Evolutionary conservation across 2,888 invertebrate species (phyloP).

Genomic region (Drosophila multiciliata): DNA sequence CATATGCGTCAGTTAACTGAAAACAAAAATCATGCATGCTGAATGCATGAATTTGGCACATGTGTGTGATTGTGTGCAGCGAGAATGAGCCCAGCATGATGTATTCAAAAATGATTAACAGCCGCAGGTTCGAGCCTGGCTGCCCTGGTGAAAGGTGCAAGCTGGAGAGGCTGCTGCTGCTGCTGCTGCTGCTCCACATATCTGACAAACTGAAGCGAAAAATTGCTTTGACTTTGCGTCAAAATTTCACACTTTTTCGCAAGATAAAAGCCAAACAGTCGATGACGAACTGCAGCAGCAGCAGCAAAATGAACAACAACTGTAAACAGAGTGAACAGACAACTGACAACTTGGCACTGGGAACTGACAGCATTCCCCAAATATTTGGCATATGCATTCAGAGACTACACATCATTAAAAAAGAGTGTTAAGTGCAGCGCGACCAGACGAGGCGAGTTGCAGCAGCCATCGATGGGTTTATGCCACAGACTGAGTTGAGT

Average conservation of each 20-base stretch:
- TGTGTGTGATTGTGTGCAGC: conserved; percentile 31
- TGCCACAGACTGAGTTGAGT: conserved; percentile 18
- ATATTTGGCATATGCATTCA: conserved; percentile 67
- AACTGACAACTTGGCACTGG: conserved; percentile 8
- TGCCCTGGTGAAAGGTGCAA: conserved; percentile 62
- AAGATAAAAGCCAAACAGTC: conserved; percentile 61
- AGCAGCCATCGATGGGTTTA: conserved; percentile 6
- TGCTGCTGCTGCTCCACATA: conserved; percentile 67
- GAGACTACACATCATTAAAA: conserved; percentile 69
- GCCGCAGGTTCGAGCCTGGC: conserved; percentile 29
- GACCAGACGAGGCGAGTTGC: not conserved
- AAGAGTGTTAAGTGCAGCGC: conserved; percentile 57
- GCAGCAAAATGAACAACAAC: conserved; percentile 2
- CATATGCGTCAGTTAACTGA: conserved; percentile 27
- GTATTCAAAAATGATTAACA: conserved; percentile 73
- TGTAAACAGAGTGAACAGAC: conserved; percentile 8
- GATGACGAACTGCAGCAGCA: conserved; percentile 38
- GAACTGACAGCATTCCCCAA: conserved; percentile 62
- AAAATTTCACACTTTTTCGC: conserved; percentile 76
- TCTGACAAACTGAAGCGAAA: conserved; percentile 69
- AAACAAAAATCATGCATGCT: conserved; percentile 19
- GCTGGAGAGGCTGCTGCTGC: conserved; percentile 11
- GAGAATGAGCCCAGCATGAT: conserved; percentile 68
- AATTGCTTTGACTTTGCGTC: conserved; percentile 76
- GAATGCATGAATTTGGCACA: conserved; percentile 26